Conservation (phyloP, 2,888 invertebrate genomes). For the Andrena bucephala region DNA sequence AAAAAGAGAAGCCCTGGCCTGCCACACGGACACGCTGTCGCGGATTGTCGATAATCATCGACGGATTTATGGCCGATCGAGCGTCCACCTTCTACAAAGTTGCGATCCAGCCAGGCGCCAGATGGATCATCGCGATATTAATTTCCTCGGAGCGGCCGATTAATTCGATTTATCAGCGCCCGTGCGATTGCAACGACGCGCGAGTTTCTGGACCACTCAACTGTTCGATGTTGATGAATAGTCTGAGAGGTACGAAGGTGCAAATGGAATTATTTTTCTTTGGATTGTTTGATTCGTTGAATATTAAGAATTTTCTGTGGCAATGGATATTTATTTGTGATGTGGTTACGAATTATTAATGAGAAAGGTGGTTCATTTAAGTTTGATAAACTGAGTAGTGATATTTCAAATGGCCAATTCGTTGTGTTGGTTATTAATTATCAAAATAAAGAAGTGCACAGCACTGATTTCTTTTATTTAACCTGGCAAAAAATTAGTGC, state of each 20-base stretch:
- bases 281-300: background rate
- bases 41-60: slow-evolving; percentile 41
- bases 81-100: background rate
- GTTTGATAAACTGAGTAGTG: no score
- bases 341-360: no score
- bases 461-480: no score
- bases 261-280: background rate
- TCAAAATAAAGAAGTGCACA: no score
- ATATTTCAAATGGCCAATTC: no score
- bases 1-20: background rate
- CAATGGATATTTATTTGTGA: no score
- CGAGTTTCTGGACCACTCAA: background rate
- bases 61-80: slow-evolving; percentile 25
- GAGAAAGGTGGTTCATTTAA: no score
- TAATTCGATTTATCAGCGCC: slow-evolving; percentile 8
- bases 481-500: no score
- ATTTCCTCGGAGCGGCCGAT: slow-evolving; percentile 14
- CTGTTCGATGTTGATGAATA: background rate
- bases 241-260: background rate
- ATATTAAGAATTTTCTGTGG: no score
- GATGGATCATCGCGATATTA: slow-evolving; percentile 28
- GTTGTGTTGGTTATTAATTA: no score
- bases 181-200: background rate
- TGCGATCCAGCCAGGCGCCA: background rate
- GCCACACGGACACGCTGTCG: slow-evolving; percentile 10